phyloP scores from a whole-genome alignment of 2,888 invertebrate species.

The Leistus spinibarbis region DNA sequence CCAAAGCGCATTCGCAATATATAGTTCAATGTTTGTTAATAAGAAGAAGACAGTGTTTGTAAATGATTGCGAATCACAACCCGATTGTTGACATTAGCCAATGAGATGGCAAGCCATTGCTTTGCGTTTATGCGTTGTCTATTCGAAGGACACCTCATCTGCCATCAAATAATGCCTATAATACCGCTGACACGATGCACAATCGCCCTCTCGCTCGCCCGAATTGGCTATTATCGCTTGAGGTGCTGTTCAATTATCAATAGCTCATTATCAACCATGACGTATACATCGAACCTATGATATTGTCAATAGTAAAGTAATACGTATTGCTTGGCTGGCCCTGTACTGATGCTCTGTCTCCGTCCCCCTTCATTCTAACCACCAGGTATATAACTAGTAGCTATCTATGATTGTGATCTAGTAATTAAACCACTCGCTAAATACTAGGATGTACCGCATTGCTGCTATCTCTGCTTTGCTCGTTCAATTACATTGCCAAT shows the following conservation, averaged over 20 bases:
- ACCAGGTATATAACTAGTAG: not conserved
- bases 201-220: not conserved
- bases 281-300: not conserved
- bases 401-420: slow-evolving; percentile 5
- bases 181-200: not conserved
- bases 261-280: slow-evolving; percentile 1
- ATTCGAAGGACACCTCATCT: too few species aligned
- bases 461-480: not conserved
- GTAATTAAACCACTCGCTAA: slow-evolving; percentile 4
- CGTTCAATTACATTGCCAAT: not conserved
- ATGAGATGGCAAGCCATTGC: not conserved
- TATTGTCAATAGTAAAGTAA: slow-evolving; percentile 12
- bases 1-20: too few species aligned
- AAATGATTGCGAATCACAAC: not conserved
- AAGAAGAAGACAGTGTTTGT: too few species aligned
- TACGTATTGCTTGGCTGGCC: not conserved
- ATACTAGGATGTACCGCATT: not conserved
- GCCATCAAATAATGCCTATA: not conserved
- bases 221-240: not conserved
- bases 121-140: too few species aligned
- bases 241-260: slow-evolving; percentile 6
- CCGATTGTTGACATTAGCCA: not conserved
- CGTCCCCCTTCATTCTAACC: too few species aligned
- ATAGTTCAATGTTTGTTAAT: too few species aligned
- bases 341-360: not conserved